Evolutionary conservation across 2,888 invertebrate genomes (phyloP).

Genomic region (Mythimna ferrago): DNA sequence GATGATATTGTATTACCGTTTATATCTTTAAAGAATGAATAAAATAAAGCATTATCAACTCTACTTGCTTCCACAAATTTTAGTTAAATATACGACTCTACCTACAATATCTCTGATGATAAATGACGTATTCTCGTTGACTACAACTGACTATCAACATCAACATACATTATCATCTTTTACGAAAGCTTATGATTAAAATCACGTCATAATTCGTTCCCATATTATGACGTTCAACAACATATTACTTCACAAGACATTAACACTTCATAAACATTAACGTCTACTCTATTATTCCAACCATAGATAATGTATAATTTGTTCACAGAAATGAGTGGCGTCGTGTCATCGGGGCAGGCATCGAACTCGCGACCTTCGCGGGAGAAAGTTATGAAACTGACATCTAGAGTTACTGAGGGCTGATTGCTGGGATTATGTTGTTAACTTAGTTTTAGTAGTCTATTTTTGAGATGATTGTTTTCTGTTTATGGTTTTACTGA

Average conservation of each 20-base stretch:
- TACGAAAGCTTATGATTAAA: slow-evolving; percentile 28
- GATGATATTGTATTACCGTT: too few relatives aligned
- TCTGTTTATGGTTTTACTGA: not conserved
- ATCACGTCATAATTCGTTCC: slow-evolving; percentile 13
- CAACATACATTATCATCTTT: not conserved
- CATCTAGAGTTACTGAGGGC: slow-evolving; percentile 70
- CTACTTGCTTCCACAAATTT: too few relatives aligned
- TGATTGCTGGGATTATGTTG: slow-evolving; percentile 63
- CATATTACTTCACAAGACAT: slow-evolving; percentile 38
- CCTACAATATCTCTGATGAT: not conserved
- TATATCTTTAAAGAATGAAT: too few relatives aligned
- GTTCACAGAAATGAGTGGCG: slow-evolving; percentile 67
- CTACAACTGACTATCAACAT: too few relatives aligned
- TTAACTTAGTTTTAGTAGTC: slow-evolving; percentile 39
- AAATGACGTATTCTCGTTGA: not conserved
- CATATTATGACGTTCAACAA: not conserved
- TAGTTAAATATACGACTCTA: too few relatives aligned
- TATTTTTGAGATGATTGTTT: slow-evolving; percentile 25
- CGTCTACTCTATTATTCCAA: slow-evolving; percentile 26
- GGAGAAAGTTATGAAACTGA: slow-evolving; percentile 76
- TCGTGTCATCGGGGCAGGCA: slow-evolving; percentile 68
- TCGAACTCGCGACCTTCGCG: slow-evolving; percentile 76
- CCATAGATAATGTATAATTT: slow-evolving; percentile 64
- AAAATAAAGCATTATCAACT: too few relatives aligned
- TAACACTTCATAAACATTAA: slow-evolving; percentile 47